These are phyloP conservation scores for Globodera rostochiensis DNA, from an alignment of 1,140 invertebrate genomes.

Conservation along the genomic window DNA sequence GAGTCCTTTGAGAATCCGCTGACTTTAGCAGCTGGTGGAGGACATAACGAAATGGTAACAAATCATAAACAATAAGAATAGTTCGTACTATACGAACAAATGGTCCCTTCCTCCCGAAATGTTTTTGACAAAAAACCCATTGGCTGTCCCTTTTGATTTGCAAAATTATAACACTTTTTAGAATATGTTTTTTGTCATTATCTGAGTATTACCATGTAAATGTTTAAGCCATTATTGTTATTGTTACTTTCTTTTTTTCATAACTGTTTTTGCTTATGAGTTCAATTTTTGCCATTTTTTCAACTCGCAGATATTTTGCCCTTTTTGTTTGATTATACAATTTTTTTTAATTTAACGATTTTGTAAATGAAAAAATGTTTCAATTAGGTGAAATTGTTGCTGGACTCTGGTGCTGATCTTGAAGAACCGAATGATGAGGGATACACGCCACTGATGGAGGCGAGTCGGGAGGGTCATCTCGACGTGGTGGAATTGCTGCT, in stretches of 20 bases:
- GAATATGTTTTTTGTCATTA: neutral
- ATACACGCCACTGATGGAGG: conserved; percentile 81
- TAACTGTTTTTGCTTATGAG: too few relatives aligned
- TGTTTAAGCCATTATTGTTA: neutral
- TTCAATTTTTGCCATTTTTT: too few relatives aligned
- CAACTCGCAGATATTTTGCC: too few relatives aligned
- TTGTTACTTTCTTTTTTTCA: too few relatives aligned
- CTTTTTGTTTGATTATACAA: neutral
- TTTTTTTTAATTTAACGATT: conserved; percentile 6
- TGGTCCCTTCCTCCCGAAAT: too few relatives aligned
- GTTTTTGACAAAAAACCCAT: neutral
- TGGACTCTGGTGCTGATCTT: conserved; percentile 94
- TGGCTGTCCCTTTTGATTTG: too few relatives aligned
- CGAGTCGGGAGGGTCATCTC: conserved; percentile 87
- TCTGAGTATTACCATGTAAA: too few relatives aligned
- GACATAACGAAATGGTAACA: conserved; percentile 90
- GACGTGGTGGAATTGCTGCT: conserved; percentile 58
- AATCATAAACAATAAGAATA: neutral
- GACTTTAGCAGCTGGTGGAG: conserved; percentile 94
- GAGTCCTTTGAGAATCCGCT: conserved; percentile 98
- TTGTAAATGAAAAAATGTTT: neutral
- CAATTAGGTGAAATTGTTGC: conserved; percentile 74
- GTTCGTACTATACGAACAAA: neutral
- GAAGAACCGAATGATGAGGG: conserved; percentile 99
- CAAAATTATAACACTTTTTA: conserved; percentile 5